A percentile compares a stretch with the other conserved stretches of the same genome.
Evolutionary conservation across 2,888 invertebrate species (phyloP).

Genomic region (Drosophila tripunctata): DNA sequence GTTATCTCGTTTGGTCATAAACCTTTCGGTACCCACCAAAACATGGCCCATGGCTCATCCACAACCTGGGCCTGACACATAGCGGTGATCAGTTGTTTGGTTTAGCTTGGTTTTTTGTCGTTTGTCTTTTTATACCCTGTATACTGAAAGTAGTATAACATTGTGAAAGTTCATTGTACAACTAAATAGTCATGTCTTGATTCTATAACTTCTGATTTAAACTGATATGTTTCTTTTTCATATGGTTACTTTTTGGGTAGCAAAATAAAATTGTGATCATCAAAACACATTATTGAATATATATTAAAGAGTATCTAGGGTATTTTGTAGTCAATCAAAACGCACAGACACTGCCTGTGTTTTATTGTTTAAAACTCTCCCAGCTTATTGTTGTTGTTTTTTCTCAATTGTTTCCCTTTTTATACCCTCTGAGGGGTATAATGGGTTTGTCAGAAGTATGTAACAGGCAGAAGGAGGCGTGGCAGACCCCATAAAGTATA

Average conservation of each 20-base stretch:
- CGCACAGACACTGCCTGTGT: not conserved
- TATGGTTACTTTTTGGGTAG: too few relatives aligned
- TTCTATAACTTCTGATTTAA: too few relatives aligned
- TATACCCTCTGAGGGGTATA: too few relatives aligned
- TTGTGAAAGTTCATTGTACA: too few relatives aligned
- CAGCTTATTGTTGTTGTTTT: constrained; percentile 17
- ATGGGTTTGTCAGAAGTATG: too few relatives aligned
- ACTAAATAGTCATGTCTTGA: too few relatives aligned
- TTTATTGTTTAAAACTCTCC: constrained; percentile 20
- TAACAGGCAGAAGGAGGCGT: too few relatives aligned
- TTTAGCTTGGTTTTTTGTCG: constrained; percentile 8
- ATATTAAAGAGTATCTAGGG: not conserved
- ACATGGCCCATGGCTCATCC: constrained; percentile 32
- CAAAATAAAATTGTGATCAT: too few relatives aligned
- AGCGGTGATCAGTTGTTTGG: constrained; percentile 48
- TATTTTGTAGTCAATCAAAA: not conserved
- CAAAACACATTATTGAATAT: too few relatives aligned
- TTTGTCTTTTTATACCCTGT: constrained; percentile 6
- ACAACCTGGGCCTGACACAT: constrained; percentile 44
- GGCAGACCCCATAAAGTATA: too few relatives aligned
- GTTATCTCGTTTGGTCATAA: constrained; percentile 49
- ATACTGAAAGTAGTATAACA: too few relatives aligned
- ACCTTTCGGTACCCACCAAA: constrained; percentile 29
- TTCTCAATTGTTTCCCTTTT: constrained; percentile 57
- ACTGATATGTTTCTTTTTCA: too few relatives aligned